A percentile compares a stretch with the other conserved stretches of the same genome.
Evolutionary conservation across 2,888 invertebrate species (phyloP).

Genomic region (Lysandra bellargus): DNA sequence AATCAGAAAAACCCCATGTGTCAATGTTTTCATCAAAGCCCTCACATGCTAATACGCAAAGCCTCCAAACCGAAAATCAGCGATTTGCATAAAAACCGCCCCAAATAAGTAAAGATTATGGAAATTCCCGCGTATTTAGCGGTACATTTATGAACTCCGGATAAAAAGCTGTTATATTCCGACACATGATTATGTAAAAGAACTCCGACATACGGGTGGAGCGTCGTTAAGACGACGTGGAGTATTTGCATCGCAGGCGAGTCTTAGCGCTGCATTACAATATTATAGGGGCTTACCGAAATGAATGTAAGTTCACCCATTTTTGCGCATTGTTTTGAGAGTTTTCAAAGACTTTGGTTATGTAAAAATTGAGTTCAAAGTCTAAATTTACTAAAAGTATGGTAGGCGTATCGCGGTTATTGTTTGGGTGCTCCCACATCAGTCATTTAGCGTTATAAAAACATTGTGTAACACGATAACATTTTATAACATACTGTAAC

Average conservation of each 20-base stretch:
- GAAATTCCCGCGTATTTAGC: neutral
- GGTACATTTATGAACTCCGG: conserved; percentile 36
- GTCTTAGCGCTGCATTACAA: conserved; percentile 39
- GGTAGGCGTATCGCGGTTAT: neutral
- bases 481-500: no score
- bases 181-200: conserved; percentile 80
- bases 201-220: conserved; percentile 66
- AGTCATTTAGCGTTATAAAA: no score
- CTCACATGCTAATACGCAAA: conserved; percentile 10
- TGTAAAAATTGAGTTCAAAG: neutral
- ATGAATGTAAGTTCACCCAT: conserved; percentile 34
- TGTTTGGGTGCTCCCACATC: no score
- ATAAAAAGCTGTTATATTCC: conserved; percentile 76
- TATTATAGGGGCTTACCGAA: conserved; percentile 37
- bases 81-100: conserved; percentile 16
- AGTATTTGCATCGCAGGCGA: conserved; percentile 66
- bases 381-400: neutral
- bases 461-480: no score
- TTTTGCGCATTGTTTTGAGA: neutral
- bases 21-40: neutral
- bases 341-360: neutral
- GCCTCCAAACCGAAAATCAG: conserved; percentile 16
- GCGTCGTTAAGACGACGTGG: conserved; percentile 69
- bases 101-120: conserved; percentile 21
- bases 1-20: neutral